phyloP scores from a whole-genome alignment of 2,113 vertebrate species.

The Bufo bufo region DNA sequence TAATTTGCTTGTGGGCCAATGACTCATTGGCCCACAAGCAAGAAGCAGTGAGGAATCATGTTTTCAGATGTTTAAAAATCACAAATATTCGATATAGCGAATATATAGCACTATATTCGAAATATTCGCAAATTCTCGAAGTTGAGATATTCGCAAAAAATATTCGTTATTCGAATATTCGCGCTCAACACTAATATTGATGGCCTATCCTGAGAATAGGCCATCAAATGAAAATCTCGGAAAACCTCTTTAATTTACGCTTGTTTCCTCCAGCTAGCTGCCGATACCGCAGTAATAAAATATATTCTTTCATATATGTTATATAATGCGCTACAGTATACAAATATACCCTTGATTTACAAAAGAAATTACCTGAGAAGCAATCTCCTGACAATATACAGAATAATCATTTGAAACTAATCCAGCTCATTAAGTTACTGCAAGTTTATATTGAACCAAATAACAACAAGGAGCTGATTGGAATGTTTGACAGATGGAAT shows the following conservation, averaged over 20 bases:
- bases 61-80: too few relatives aligned
- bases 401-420: conserved; percentile 12
- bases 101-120: too few relatives aligned
- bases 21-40: too few relatives aligned
- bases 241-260: not conserved
- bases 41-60: too few relatives aligned
- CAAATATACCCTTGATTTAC: not conserved
- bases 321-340: not conserved
- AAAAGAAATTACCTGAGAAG: not conserved
- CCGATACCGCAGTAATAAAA: not conserved
- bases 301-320: not conserved
- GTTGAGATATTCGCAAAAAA: too few relatives aligned
- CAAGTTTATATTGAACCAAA: conserved; percentile 39
- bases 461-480: conserved; percentile 13
- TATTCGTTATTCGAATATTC: too few relatives aligned
- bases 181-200: too few relatives aligned
- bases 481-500: conserved; percentile 2
- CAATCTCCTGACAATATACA: conserved; percentile 11
- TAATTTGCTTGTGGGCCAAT: too few relatives aligned
- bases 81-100: too few relatives aligned
- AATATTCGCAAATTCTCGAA: too few relatives aligned
- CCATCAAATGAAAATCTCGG: too few relatives aligned
- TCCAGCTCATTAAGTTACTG: conserved; percentile 24
- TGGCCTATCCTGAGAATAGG: too few relatives aligned
- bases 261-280: not conserved